Percentiles rank a stretch among this genome's conserved stretches.
These are phyloP conservation scores for Alligator sinensis DNA, from an alignment of 2,113 vertebrate genomes.

Conservation along the genomic window DNA sequence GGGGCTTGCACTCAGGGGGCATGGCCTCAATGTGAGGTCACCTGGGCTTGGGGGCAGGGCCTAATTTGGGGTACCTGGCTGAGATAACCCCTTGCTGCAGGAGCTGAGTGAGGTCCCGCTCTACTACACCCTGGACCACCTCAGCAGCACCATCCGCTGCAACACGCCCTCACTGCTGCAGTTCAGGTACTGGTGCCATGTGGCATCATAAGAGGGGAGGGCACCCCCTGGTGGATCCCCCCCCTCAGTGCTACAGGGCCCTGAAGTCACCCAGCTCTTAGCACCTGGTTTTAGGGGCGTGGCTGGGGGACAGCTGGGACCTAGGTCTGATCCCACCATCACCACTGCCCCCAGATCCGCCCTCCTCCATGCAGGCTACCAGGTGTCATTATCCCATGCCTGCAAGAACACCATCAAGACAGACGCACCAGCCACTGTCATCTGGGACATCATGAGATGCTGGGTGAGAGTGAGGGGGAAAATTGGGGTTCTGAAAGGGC, in stretches of 20 bases:
- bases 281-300: neutral
- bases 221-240: accelerated
- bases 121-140: conserved; percentile 85
- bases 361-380: conserved; percentile 88
- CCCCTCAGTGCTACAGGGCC: too few relatives aligned
- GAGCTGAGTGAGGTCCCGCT: conserved; percentile 75
- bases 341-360: conserved; percentile 84
- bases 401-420: conserved; percentile 91
- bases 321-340: neutral
- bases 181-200: conserved; percentile 77
- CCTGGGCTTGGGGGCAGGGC: neutral
- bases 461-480: conserved; percentile 82
- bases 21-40: too few relatives aligned
- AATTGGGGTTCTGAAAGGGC: too few relatives aligned
- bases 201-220: too few relatives aligned
- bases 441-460: conserved; percentile 96
- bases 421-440: conserved; percentile 77
- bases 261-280: too few relatives aligned
- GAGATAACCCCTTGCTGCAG: neutral
- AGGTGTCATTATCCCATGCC: conserved; percentile 91
- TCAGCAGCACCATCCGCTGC: conserved; percentile 81
- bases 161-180: conserved; percentile 81
- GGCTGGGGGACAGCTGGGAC: neutral
- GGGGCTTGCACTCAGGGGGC: too few relatives aligned
- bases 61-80: accelerated